phyloP scores from a whole-genome alignment of 2,797 vertebrate species.

The Hyperoplus lanceolatus region DNA sequence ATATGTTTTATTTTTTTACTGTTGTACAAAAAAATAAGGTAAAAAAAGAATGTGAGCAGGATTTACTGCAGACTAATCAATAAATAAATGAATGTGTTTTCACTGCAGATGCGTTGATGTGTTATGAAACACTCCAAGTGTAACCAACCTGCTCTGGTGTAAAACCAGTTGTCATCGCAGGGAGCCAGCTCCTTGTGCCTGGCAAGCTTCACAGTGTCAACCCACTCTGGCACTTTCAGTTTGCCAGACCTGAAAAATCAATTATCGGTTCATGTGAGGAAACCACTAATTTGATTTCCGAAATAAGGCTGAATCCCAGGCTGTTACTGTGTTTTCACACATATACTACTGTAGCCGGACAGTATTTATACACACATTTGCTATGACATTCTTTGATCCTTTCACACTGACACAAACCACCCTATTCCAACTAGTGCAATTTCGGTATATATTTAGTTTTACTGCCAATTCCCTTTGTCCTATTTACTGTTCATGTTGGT shows the following conservation, averaged over 20 bases:
- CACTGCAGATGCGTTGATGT: constrained; percentile 5
- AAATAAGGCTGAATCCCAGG: background rate
- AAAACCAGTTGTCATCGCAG: constrained; percentile 91
- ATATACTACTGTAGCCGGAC: background rate
- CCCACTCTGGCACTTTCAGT: constrained; percentile 91
- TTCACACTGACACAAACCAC: background rate
- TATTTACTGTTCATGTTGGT: background rate
- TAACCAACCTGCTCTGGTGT: constrained; percentile 88
- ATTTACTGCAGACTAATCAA: constrained; percentile 8
- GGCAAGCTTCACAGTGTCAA: constrained; percentile 91
- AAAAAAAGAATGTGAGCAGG: no score
- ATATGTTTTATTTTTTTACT: no score
- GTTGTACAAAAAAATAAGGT: no score
- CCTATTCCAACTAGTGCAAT: background rate
- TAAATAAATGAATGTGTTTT: background rate
- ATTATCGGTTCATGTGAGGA: constrained; percentile 32
- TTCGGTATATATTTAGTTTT: background rate
- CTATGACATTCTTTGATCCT: background rate
- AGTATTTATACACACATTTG: constrained; percentile 12
- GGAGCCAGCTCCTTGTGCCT: constrained; percentile 90
- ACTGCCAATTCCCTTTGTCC: no score
- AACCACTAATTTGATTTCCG: background rate
- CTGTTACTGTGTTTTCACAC: constrained; percentile 11
- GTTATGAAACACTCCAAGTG: constrained; percentile 13
- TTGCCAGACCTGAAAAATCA: constrained; percentile 87